Evolutionary conservation across 2,888 invertebrate species (phyloP), one percentile per base, ranked within the genome.

Genomic region (Cephonodes hylas): DNA sequence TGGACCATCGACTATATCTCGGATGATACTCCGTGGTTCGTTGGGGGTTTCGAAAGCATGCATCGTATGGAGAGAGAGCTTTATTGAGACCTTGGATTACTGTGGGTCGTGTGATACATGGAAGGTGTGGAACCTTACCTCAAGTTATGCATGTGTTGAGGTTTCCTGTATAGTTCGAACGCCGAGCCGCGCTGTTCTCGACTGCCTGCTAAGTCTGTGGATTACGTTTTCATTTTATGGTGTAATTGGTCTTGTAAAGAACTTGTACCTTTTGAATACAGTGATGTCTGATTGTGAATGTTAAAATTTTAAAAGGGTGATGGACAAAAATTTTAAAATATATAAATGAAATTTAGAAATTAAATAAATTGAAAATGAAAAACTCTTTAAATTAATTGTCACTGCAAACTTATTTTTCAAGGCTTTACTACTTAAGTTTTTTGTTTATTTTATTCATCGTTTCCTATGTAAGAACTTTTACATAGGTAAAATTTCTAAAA

Each of bases 141-240:
- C 86, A 96, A 88, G 79, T 96, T 96, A 85, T 96, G 96, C 93
- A 96, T 96, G 85, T 95, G 95, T 80, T 96, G 95, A 8, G 98
- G 98, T 88, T 98, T 98, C 70, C 97, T 95, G 85, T 98, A 98
- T 66, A 98, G 93, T 87, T 98, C 98, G 84, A 98, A 98, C n/a
- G 98, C 98, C 67, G 98, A 98, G 27, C 98, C 98, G 61, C 98
- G 93, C 80, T 98, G 97, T 81, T 98, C 98, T 74, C 96, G 94
- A 77, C 97, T 96, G 58, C 97, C 97, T 60, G 97, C 97, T 81
- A 98, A 91, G 85, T 94, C 94, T 86, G 80, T 0, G 63, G 69
- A 13, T 31, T 7, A 42, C 15, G 10, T 27, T 15, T 5, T 18
- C 4, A 45, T 22, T 34, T 20, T 31, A 61, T 4, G 6, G 8